phyloP scores from a whole-genome alignment of 2,797 vertebrate species.

The Heliangelus exortis region DNA sequence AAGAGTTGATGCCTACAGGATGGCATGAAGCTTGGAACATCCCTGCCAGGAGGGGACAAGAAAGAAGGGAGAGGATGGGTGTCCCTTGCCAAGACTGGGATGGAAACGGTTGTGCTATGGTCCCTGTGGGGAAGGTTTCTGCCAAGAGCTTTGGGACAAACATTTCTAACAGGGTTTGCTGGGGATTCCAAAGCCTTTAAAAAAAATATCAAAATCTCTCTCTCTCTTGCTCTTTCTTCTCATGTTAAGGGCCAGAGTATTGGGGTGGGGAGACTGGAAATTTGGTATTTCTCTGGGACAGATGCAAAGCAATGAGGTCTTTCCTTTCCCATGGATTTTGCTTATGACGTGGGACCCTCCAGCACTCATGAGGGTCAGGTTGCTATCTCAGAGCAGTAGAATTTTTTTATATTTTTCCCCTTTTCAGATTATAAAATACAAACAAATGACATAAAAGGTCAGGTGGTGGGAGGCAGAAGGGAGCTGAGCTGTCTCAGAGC shows the following conservation, averaged over 20 bases:
- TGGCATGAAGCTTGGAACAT: background rate
- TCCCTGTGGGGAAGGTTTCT: background rate
- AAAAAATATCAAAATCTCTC: conserved; percentile 63
- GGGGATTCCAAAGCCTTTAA: conserved; percentile 32
- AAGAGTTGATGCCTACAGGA: background rate
- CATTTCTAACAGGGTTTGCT: background rate
- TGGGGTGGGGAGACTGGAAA: conserved; percentile 36
- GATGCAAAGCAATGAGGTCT: conserved; percentile 57
- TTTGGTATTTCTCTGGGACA: conserved; percentile 55
- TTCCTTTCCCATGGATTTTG: conserved; percentile 19
- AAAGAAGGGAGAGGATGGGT: background rate
- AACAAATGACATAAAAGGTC: conserved; percentile 77
- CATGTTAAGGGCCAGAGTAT: background rate
- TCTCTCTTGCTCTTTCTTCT: conserved; percentile 28
- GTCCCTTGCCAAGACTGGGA: background rate
- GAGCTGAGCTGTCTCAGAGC: conserved; percentile 77
- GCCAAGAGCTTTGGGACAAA: background rate
- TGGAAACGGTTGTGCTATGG: background rate
- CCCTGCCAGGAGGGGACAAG: background rate
- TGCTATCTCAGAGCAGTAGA: conserved; percentile 52
- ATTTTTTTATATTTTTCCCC: conserved; percentile 20
- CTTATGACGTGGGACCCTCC: conserved; percentile 38
- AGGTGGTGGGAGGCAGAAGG: conserved; percentile 27
- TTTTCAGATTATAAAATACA: conserved; percentile 83
- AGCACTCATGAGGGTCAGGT: conserved; percentile 19